These are phyloP conservation scores for Danaus chrysippus DNA, from an alignment of 2,888 invertebrate species.

Conservation along the genomic window DNA sequence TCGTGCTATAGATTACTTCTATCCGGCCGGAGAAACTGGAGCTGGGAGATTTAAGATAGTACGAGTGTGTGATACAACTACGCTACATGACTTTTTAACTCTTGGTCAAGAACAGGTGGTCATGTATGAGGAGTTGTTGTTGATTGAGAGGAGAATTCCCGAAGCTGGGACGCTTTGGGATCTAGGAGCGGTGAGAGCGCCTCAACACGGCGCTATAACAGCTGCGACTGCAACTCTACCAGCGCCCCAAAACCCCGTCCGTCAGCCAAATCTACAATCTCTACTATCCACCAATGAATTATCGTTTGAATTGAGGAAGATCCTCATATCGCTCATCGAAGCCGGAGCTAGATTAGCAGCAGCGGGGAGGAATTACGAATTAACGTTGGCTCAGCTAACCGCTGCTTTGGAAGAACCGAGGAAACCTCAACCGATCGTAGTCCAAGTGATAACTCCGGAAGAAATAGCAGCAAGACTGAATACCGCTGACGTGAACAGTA, in stretches of 20 bases:
- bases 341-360: conserved; percentile 69
- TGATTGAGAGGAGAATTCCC: conserved; percentile 60
- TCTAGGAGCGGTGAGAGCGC: conserved; percentile 63
- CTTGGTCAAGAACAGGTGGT: conserved; percentile 59
- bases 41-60: conserved; percentile 62
- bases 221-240: conserved; percentile 68
- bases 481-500: conserved; percentile 28
- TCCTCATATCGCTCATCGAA: conserved; percentile 67
- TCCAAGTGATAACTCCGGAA: conserved; percentile 65
- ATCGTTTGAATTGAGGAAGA: conserved; percentile 63
- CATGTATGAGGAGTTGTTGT: conserved; percentile 60
- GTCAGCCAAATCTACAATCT: conserved; percentile 68
- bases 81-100: conserved; percentile 64
- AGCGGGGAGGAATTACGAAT: conserved; percentile 62
- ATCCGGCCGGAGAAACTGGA: conserved; percentile 61
- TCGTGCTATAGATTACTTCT: conserved; percentile 61
- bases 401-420: conserved; percentile 64
- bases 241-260: conserved; percentile 45
- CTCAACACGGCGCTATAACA: conserved; percentile 59
- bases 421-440: conserved; percentile 42
- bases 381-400: conserved; percentile 56
- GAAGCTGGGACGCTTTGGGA: conserved; percentile 69
- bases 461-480: conserved; percentile 58
- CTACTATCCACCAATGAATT: conserved; percentile 67
- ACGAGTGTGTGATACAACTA: conserved; percentile 57